Percentiles rank a stretch among this genome's conserved stretches.
Conservation (phyloP, 2,888 invertebrate genomes). For the Macropis europaea region DNA sequence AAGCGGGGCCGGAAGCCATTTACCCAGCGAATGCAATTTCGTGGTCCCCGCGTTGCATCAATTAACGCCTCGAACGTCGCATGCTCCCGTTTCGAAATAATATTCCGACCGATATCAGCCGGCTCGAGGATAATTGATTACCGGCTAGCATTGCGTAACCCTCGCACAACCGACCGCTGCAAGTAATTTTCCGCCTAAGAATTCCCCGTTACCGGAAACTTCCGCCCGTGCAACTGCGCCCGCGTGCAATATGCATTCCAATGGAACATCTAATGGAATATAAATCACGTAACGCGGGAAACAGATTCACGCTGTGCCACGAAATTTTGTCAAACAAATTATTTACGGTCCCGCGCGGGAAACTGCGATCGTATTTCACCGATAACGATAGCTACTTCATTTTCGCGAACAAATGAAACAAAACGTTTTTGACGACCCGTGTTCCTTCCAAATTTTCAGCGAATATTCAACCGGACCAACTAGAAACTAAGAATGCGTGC, state of each 20-base stretch:
- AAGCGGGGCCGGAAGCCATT: constrained; percentile 6
- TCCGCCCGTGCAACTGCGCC: not conserved
- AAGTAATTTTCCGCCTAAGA: constrained; percentile 15
- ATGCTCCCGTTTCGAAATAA: constrained; percentile 16
- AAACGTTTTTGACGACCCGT: not conserved
- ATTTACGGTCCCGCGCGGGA: not conserved
- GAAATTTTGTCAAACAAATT: constrained; percentile 22
- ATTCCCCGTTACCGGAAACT: not conserved
- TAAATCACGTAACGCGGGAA: constrained; percentile 27
- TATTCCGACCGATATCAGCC: not conserved
- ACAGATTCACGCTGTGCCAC: constrained; percentile 1
- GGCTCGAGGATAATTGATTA: constrained; percentile 26
- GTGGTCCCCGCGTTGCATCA: not conserved
- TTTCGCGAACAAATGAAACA: not conserved
- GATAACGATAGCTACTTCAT: not conserved
- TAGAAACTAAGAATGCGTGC: too few species aligned
- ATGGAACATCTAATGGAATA: constrained; percentile 31
- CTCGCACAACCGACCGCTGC: not conserved
- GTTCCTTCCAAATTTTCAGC: not conserved
- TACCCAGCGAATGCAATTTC: constrained; percentile 25
- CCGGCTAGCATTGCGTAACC: constrained; percentile 8
- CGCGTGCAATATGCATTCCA: constrained; percentile 36
- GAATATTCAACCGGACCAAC: not conserved
- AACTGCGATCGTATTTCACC: not conserved
- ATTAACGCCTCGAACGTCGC: constrained; percentile 25